A percentile compares a stretch with the other conserved stretches of the same genome.
Evolutionary conservation across 2,113 vertebrate species (phyloP).

Genomic region (Cyanoderma ruficeps): DNA sequence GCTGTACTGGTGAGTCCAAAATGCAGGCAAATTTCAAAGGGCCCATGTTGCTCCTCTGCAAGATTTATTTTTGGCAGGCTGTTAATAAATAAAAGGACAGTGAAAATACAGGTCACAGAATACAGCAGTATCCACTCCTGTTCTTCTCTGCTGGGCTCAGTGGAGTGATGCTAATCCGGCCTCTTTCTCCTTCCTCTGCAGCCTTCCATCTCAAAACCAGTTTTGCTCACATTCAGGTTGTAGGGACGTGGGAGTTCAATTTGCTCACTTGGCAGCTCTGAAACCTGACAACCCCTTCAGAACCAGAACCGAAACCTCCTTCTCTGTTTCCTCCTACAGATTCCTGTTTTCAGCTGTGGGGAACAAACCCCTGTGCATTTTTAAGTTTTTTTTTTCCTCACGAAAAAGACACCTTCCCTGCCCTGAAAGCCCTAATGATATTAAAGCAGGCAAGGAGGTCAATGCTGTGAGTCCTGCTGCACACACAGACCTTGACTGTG

Average conservation of each 20-base stretch:
- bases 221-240: background rate
- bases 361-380: background rate
- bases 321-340: background rate
- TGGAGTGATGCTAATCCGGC: background rate
- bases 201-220: background rate
- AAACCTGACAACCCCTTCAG: background rate
- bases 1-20: background rate
- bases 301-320: background rate
- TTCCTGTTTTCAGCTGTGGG: background rate
- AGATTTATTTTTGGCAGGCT: constrained; percentile 59
- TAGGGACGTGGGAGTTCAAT: background rate
- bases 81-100: constrained; percentile 64
- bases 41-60: background rate
- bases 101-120: constrained; percentile 41
- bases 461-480: background rate
- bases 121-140: background rate
- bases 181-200: constrained; percentile 4
- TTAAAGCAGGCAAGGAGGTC: background rate
- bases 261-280: background rate
- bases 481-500: background rate
- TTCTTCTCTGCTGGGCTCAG: background rate
- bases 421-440: background rate
- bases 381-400: background rate
- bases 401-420: background rate
- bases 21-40: constrained; percentile 7